Conservation (phyloP, 2,888 invertebrate species). For the Nesidiocoris tenuis region DNA sequence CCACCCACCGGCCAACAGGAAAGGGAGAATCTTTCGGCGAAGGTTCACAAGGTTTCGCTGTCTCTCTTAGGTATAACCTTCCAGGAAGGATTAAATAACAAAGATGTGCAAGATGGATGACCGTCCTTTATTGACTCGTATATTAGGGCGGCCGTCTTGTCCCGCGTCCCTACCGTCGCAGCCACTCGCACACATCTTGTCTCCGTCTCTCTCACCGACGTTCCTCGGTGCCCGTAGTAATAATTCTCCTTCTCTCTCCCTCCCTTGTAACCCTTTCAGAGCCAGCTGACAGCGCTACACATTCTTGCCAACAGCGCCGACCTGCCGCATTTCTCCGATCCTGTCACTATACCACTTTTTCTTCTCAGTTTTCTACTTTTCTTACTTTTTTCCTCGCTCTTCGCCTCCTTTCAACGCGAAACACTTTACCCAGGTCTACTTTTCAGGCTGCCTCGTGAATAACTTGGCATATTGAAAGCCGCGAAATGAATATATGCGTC, state of each 20-base stretch:
- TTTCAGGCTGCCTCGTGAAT: not conserved
- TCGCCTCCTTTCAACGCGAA: not conserved
- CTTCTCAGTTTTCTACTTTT: not conserved
- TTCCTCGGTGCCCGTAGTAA: not conserved
- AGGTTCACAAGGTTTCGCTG: not conserved
- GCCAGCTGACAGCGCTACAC: not conserved
- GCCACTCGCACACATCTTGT: constrained; percentile 25
- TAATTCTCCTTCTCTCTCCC: not conserved
- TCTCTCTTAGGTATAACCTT: not conserved
- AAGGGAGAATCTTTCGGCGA: no score
- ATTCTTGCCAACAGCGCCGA: not conserved
- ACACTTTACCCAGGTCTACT: not conserved
- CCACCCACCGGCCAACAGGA: no score
- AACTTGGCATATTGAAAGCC: not conserved
- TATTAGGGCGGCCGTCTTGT: constrained; percentile 23
- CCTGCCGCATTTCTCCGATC: not conserved
- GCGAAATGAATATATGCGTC: not conserved
- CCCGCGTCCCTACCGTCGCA: constrained; percentile 12
- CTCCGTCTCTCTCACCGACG: constrained; percentile 2
- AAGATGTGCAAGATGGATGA: constrained; percentile 43
- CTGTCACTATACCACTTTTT: not conserved
- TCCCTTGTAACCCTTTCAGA: not conserved
- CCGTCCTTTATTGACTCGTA: constrained; percentile 42
- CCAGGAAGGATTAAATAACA: constrained; percentile 39
- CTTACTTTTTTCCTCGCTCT: not conserved